Conservation (phyloP, 2,113 vertebrate genomes). For the Scopus umbretta region DNA sequence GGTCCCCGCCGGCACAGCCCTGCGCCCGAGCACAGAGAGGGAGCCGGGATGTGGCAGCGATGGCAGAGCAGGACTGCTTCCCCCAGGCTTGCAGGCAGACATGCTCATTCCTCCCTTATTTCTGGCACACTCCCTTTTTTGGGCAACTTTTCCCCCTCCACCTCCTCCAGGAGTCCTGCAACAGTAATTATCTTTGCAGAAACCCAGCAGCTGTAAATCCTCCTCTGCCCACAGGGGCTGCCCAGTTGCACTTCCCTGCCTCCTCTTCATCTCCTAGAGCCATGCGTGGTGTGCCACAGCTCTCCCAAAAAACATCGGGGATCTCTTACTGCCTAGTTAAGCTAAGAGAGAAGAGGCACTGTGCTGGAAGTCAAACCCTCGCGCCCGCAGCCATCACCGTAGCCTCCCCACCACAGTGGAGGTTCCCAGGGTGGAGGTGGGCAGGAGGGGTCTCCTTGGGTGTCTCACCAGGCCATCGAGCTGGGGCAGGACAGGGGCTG, state of each 20-base stretch:
- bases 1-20: neutral
- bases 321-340: neutral
- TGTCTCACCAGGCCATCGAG: neutral
- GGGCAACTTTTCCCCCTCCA: neutral
- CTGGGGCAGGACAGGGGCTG: neutral
- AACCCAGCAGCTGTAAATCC: neutral
- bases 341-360: too few relatives aligned
- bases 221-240: neutral
- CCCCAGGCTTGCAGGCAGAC: fast-evolving
- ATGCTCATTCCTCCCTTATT: neutral
- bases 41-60: fast-evolving
- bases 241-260: neutral
- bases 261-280: neutral
- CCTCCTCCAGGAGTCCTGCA: neutral
- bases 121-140: neutral
- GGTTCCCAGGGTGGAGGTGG: neutral
- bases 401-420: neutral
- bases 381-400: fast-evolving
- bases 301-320: neutral
- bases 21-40: fast-evolving
- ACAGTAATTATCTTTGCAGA: neutral
- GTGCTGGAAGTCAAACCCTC: neutral
- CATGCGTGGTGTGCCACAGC: fast-evolving
- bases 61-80: neutral
- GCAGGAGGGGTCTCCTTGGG: neutral